phyloP scores from a whole-genome alignment of 2,113 vertebrate genomes.

The Gambusia affinis region DNA sequence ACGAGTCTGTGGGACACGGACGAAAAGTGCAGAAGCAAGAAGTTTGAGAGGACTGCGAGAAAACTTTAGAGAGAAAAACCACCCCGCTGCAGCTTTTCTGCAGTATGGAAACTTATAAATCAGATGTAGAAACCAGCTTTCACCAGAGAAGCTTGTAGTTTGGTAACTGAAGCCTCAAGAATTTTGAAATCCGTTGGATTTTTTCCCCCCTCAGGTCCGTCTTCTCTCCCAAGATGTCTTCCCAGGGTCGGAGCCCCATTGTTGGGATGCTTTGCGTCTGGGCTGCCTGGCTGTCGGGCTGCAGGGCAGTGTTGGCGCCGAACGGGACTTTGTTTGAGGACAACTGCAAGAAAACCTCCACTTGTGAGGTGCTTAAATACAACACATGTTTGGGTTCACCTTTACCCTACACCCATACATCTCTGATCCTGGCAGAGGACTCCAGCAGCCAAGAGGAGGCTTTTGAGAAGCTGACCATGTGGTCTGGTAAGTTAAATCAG shows the following conservation, averaged over 20 bases:
- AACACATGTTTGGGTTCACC: conserved; percentile 89
- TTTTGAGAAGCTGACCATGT: conserved; percentile 89
- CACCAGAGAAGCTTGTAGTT: background rate
- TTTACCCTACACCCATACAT: conserved; percentile 90
- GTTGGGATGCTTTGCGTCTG: conserved; percentile 79
- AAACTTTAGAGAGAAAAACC: conserved; percentile 32
- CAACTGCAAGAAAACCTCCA: conserved; percentile 84
- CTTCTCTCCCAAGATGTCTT: conserved; percentile 80
- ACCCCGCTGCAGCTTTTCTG: conserved; percentile 6
- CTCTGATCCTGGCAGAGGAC: conserved; percentile 88
- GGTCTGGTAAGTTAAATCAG: conserved; percentile 86
- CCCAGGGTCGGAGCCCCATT: conserved; percentile 71
- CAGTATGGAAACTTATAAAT: conserved; percentile 41
- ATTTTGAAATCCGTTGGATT: background rate
- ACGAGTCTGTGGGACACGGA: conserved; percentile 34
- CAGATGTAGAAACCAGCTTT: conserved; percentile 12
- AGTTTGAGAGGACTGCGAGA: conserved; percentile 48
- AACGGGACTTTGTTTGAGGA: conserved; percentile 82
- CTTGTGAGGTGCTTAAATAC: conserved; percentile 86
- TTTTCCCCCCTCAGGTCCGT: conserved; percentile 13
- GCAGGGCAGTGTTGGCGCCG: conserved; percentile 55
- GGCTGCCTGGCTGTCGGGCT: conserved; percentile 51
- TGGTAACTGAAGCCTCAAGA: background rate
- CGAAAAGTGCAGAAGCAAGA: conserved; percentile 45
- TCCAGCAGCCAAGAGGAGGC: conserved; percentile 89